These are phyloP conservation scores for Polyergus mexicanus DNA, from an alignment of 1,140 invertebrate species.

Conservation along the genomic window DNA sequence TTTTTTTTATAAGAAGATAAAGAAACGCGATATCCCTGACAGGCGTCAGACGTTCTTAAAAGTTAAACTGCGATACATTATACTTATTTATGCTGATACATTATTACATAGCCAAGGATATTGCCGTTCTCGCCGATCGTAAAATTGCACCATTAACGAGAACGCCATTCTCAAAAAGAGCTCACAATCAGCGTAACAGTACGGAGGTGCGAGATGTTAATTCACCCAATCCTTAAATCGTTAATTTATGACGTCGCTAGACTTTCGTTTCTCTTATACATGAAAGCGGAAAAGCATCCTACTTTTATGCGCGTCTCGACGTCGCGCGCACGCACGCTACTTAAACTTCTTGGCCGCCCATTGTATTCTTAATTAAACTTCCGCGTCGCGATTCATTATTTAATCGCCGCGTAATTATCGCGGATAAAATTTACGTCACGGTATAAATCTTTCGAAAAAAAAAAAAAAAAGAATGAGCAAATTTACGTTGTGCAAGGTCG, in stretches of 20 bases:
- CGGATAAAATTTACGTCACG: not conserved
- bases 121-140: not conserved
- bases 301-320: conserved; percentile 10
- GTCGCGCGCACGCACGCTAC: not conserved
- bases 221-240: conserved; percentile 5
- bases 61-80: not conserved
- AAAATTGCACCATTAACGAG: not conserved
- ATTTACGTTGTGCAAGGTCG: not conserved
- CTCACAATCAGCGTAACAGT: too few relatives aligned
- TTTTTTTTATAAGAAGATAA: too few relatives aligned
- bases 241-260: not conserved
- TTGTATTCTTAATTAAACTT: conserved; percentile 60
- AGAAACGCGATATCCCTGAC: not conserved
- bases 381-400: conserved; percentile 42
- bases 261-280: conserved; percentile 47
- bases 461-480: not conserved
- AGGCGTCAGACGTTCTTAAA: not conserved
- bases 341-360: conserved; percentile 35
- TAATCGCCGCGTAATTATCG: conserved; percentile 35
- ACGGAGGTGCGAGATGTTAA: conserved; percentile 1
- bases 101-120: not conserved
- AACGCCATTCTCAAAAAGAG: not conserved
- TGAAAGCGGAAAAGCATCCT: conserved; percentile 10
- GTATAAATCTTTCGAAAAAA: conserved; percentile 10
- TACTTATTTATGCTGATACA: not conserved